phyloP scores from a whole-genome alignment of 2,888 invertebrate species.

The Harpagoxenus sublaevis region DNA sequence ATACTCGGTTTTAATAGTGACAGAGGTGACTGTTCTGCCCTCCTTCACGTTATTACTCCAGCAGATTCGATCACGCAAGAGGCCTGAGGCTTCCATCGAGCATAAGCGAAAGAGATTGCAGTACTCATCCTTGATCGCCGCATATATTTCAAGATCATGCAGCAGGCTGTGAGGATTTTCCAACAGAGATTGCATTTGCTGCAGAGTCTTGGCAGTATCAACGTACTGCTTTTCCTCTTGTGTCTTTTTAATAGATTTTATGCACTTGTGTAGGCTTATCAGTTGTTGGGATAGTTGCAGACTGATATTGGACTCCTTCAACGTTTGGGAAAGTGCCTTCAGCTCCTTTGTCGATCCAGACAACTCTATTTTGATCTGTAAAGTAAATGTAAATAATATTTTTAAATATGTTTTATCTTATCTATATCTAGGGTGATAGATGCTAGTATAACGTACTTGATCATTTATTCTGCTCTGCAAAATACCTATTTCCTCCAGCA shows the following conservation, averaged over 20 bases:
- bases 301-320: conserved; percentile 88
- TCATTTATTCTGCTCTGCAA: conserved; percentile 89
- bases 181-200: conserved; percentile 86
- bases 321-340: conserved; percentile 87
- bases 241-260: conserved; percentile 83
- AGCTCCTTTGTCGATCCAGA: conserved; percentile 89
- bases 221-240: conserved; percentile 82
- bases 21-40: conserved; percentile 32
- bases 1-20: conserved; percentile 74
- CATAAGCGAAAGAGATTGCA: conserved; percentile 86
- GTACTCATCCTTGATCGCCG: conserved; percentile 87
- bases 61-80: conserved; percentile 87
- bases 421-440: not conserved
- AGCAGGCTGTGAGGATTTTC: conserved; percentile 87
- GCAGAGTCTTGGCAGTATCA: conserved; percentile 87
- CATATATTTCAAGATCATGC: conserved; percentile 87
- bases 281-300: conserved; percentile 86
- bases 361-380: conserved; percentile 88
- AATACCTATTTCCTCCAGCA: conserved; percentile 87
- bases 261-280: conserved; percentile 84
- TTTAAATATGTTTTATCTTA: not conserved
- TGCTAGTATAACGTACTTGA: conserved; percentile 75
- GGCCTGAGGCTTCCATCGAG: conserved; percentile 83
- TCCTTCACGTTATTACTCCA: conserved; percentile 80
- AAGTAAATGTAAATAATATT: conserved; percentile 28